These are phyloP conservation scores for Amphiduros pacificus DNA, from an alignment of 2,888 invertebrate species.

Conservation along the genomic window DNA sequence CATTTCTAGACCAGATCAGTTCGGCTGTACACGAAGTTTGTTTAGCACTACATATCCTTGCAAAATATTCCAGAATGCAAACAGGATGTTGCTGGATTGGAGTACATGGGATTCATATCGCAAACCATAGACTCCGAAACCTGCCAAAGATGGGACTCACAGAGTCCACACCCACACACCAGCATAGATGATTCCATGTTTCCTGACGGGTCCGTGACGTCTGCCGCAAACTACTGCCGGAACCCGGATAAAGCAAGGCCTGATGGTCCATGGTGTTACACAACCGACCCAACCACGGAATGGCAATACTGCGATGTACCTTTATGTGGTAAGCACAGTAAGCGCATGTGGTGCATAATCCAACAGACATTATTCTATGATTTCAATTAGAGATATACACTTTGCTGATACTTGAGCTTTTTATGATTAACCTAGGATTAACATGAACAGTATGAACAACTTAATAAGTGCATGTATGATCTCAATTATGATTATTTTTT, in stretches of 20 bases:
- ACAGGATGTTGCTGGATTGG: not conserved
- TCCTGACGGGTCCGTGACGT: no score
- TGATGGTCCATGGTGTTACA: constrained; percentile 9
- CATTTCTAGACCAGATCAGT: no score
- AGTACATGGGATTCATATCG: not conserved
- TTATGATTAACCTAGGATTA: no score
- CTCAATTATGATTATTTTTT: no score
- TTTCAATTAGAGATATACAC: no score
- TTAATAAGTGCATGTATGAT: no score
- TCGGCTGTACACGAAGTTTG: no score
- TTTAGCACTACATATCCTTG: no score
- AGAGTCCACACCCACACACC: not conserved
- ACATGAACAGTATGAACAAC: no score
- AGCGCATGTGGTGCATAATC: no score
- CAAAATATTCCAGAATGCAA: not conserved
- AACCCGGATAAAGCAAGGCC: constrained; percentile 9
- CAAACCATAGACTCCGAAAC: not conserved
- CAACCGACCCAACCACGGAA: not conserved
- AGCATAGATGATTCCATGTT: not conserved
- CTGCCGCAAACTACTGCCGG: constrained; percentile 8
- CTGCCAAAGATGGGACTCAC: constrained; percentile 4
- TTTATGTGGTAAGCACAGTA: constrained; percentile 14
- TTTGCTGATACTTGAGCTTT: no score
- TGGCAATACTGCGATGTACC: constrained; percentile 12
- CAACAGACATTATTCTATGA: no score